phyloP scores from a whole-genome alignment of 2,113 vertebrate species.

The Paradoxurus hermaphroditus region DNA sequence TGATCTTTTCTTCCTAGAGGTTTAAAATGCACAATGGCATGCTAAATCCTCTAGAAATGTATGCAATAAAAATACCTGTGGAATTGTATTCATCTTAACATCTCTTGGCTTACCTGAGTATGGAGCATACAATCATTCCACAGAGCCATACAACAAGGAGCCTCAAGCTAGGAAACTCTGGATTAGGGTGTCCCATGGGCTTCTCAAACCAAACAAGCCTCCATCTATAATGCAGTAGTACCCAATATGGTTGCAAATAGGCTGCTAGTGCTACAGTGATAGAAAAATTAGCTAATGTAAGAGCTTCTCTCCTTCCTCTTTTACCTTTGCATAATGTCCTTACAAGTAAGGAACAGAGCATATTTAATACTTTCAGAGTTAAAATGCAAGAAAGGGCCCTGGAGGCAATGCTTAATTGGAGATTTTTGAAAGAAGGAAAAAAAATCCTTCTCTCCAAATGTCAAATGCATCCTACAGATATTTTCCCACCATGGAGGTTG shows the following conservation, averaged over 20 bases:
- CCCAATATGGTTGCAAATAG: background rate
- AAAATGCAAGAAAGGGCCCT: background rate
- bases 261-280: background rate
- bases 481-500: background rate
- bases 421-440: background rate
- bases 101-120: background rate
- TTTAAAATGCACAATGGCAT: background rate
- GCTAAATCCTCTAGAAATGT: background rate
- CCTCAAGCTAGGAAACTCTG: background rate
- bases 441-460: background rate
- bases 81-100: background rate
- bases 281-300: background rate
- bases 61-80: background rate
- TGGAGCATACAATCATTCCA: background rate
- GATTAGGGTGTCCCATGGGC: background rate
- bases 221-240: background rate
- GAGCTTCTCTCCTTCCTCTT: background rate
- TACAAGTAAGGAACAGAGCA: background rate
- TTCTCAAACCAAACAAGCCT: rapidly evolving
- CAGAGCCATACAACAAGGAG: background rate
- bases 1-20: background rate
- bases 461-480: background rate
- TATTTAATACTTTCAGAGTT: background rate
- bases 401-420: background rate
- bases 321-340: background rate